Conservation (phyloP, 2,113 vertebrate species). For the Microtus ochrogaster region DNA sequence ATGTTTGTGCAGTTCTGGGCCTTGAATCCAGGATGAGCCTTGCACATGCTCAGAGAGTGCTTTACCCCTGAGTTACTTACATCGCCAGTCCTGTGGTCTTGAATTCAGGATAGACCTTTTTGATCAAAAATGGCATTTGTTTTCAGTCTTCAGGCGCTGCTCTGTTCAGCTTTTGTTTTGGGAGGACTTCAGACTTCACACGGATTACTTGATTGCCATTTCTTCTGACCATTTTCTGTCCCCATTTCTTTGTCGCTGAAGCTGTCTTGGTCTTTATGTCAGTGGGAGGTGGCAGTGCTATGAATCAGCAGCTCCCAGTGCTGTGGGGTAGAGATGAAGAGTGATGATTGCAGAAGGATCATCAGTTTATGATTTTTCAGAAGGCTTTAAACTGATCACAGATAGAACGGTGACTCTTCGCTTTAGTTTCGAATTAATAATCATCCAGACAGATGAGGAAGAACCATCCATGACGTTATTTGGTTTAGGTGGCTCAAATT, state of each 20-base stretch:
- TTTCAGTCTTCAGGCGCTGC: conserved; percentile 15
- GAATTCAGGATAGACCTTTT: background rate
- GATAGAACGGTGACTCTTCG: conserved; percentile 21
- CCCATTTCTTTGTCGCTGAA: background rate
- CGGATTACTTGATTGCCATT: background rate
- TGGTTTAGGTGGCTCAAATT: background rate
- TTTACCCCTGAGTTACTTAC: too few relatives aligned
- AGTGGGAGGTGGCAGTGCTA: conserved; percentile 43
- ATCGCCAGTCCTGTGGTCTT: background rate
- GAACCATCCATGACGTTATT: background rate
- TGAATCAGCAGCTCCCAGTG: conserved; percentile 58
- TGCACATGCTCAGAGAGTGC: background rate
- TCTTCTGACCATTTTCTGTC: background rate
- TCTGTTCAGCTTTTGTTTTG: background rate
- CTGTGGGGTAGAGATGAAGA: conserved; percentile 81
- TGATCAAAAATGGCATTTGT: background rate
- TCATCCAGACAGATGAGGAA: background rate
- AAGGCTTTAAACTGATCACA: conserved; percentile 58
- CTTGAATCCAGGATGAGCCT: background rate
- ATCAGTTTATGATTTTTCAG: conserved; percentile 64
- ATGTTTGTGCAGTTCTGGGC: background rate
- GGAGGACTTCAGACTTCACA: background rate
- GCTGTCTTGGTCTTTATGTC: conserved; percentile 39
- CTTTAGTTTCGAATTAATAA: conserved; percentile 44
- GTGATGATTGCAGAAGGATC: conserved; percentile 65